Evolutionary conservation across 2,888 invertebrate genomes (phyloP).

Genomic region (Anodontia alba): DNA sequence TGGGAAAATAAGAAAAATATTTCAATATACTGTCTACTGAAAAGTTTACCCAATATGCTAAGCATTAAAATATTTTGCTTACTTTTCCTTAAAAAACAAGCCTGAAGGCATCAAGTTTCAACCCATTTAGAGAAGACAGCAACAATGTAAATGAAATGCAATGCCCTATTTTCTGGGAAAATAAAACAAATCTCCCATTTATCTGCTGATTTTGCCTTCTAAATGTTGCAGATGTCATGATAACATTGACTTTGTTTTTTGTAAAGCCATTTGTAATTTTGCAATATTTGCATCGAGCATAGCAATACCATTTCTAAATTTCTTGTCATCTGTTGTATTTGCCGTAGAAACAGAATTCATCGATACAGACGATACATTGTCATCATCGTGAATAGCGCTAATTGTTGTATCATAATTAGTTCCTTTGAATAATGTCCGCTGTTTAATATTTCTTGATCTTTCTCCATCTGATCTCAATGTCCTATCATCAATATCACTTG

Average conservation of each 20-base stretch:
- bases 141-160: too few relatives aligned
- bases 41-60: too few relatives aligned
- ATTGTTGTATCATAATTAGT: conserved; percentile 69
- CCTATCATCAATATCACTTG: conserved; percentile 52
- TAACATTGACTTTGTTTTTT: conserved; percentile 75
- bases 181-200: too few relatives aligned
- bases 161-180: too few relatives aligned
- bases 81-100: too few relatives aligned
- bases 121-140: too few relatives aligned
- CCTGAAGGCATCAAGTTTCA: too few relatives aligned
- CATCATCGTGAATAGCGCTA: conserved; percentile 75
- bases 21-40: too few relatives aligned
- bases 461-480: conserved; percentile 35
- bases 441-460: conserved; percentile 34
- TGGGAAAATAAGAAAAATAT: too few relatives aligned
- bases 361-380: conserved; percentile 68
- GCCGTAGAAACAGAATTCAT: conserved; percentile 64
- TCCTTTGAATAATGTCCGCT: conserved; percentile 44
- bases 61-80: too few relatives aligned
- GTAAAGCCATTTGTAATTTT: conserved; percentile 74
- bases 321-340: conserved; percentile 73
- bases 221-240: conserved; percentile 52
- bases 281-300: conserved; percentile 81
- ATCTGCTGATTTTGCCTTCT: too few relatives aligned
- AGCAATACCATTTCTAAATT: conserved; percentile 79